These are phyloP conservation scores for Ptychodera flava DNA, from an alignment of 35 echinoderm and acorn worm genomes.

Conservation along the genomic window DNA sequence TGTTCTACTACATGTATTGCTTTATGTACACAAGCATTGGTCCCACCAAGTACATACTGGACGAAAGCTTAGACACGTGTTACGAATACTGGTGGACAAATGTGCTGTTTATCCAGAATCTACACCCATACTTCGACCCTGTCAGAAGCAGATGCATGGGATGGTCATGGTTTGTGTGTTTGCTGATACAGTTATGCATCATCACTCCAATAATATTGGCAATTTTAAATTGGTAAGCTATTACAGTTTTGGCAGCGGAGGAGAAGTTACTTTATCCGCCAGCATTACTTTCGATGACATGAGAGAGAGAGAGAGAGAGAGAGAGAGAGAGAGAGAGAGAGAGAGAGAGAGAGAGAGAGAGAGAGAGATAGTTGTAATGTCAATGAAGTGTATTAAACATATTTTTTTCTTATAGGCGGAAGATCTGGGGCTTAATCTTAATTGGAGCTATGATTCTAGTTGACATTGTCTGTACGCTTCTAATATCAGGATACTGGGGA, in stretches of 20 bases:
- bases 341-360: neutral
- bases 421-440: neutral
- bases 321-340: neutral
- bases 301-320: neutral
- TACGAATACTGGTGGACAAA: constrained; percentile 25
- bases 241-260: neutral
- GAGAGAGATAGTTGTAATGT: neutral
- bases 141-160: neutral
- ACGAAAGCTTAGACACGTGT: neutral
- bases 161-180: neutral
- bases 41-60: neutral
- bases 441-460: neutral
- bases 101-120: constrained; percentile 29
- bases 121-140: constrained; percentile 21
- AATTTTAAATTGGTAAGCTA: neutral
- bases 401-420: neutral
- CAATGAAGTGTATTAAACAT: neutral
- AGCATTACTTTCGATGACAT: too few species aligned
- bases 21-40: neutral
- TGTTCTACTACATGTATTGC: neutral
- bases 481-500: neutral
- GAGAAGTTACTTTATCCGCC: neutral
- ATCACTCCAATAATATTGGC: neutral
- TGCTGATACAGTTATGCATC: neutral
- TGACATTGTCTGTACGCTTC: neutral